Evolutionary conservation across 2,113 vertebrate genomes (phyloP).

Genomic region (Myiopsitta monachus): DNA sequence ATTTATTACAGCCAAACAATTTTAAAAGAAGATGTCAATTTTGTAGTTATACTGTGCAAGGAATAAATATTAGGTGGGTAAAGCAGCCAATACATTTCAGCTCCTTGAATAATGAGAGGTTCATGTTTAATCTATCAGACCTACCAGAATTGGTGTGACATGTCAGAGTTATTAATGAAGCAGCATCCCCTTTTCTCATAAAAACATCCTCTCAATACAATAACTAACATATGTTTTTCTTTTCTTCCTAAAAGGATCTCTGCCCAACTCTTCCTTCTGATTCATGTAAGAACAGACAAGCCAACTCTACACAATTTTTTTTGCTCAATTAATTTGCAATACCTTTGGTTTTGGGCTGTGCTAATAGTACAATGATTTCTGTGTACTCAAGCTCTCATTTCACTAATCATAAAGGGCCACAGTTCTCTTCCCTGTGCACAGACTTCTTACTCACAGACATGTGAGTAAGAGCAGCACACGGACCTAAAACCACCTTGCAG

Average conservation of each 20-base stretch:
- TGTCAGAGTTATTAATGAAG: conserved; percentile 76
- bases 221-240: conserved; percentile 74
- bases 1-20: conserved; percentile 80
- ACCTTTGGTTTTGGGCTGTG: neutral
- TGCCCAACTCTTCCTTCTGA: conserved; percentile 53
- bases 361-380: neutral
- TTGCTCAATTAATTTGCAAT: conserved; percentile 56
- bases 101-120: conserved; percentile 70
- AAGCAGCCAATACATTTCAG: conserved; percentile 60
- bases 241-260: conserved; percentile 56
- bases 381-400: neutral
- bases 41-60: conserved; percentile 67
- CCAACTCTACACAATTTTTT: conserved; percentile 21
- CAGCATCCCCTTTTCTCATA: conserved; percentile 66
- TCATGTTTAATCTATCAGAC: conserved; percentile 79
- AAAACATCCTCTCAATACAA: conserved; percentile 73
- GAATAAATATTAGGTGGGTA: conserved; percentile 75
- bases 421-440: neutral
- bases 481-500: neutral
- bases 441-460: neutral
- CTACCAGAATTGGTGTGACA: conserved; percentile 60
- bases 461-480: neutral
- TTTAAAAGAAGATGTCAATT: conserved; percentile 83
- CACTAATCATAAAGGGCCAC: neutral
- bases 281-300: conserved; percentile 49